Evolutionary conservation across 92 coral and sea anemone genomes (phyloP), one percentile per base, ranked within the genome.

Genomic region (Actinostola sp.): DNA sequence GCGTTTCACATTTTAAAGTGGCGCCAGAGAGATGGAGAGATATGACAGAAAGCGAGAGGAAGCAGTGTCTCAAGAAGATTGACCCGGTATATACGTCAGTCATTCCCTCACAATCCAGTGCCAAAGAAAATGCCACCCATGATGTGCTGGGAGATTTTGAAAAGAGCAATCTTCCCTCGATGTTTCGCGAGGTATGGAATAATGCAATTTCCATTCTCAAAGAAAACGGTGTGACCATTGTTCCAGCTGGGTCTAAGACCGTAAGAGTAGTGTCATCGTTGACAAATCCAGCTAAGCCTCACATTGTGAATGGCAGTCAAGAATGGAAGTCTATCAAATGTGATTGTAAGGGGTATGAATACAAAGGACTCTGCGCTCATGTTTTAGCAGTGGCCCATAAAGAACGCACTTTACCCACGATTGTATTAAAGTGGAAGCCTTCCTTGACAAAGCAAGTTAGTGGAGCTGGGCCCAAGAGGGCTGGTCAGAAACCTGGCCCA

Each of bases 381-480:
- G 57, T 63, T 65, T 44, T 74, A 28, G 70, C 80, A 9, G 80
- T 74, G n/a, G 67, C 80, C 20, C 36, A 73, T 41, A 19, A 35
- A 25, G 79, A 73, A 35, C 71, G 79, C 26, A 73, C 54, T n/a
- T 27, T 73, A 71, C 39, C 61, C 21, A 30, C 8, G 17, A 48
- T 75, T 13, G 28, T 75, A 23, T 75, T 73, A 19, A 50, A 39
- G 46, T 75, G 80, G 71, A 29, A 56, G 48, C 51, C 80, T 16
- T 62, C 62, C 80, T 62, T 75, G 39, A 62, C 80, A 43, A 62
- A 56, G 63, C 80, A 63, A 75, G 75, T 69, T 20, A 69, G 50
- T 28, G 62, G 26, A 23, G 75, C 59, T 33, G 75, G 62, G 7
- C 75, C 63, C 49, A 69, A 29, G n/a, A 30, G 48, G 15, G 63